Evolutionary conservation across 2,888 invertebrate genomes (phyloP), one percentile per base, ranked within the genome.

Genomic region (Labia minor): DNA sequence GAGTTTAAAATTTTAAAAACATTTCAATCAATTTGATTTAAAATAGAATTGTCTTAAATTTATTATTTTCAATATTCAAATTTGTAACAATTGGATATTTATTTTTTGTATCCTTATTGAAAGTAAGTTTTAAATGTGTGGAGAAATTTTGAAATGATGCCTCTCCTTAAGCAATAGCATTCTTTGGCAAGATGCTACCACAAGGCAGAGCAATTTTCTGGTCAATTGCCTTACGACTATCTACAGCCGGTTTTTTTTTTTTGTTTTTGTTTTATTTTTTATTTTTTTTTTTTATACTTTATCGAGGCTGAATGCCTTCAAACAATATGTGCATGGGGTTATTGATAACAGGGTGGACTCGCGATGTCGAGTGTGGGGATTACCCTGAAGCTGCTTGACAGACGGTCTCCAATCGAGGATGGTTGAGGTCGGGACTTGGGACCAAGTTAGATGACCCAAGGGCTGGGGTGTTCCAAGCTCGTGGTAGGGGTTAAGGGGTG

Each of bases 161-260:
- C 49, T 14, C 49, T 49, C 49, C 14, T 16, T 49, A 11, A 14
- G n/a, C 14, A 49, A 16, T 49, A 16, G n/a, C n/a, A 4, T 16
- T 49, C 3, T 3, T 3, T 49, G 16, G 49, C 49, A 49, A 49
- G 49, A 49, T 49, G 49, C 49, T 49, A 49, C 49, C 49, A 49
- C 49, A 33, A 33, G 33, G 33, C 33, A 49, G 49, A 49, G 49
- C 49, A 49, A 49, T 49, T 49, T 49, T 49, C 49, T 49, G 49
- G 49, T 49, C 49, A 49, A 49, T 49, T 49, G 49, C 49, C 49
- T 49, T 49, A 49, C 49, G 49, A 49, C 49, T 49, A 14, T 10
- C 49, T 49, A 33, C 33, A 33, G 11, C 6, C 33, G 33, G 6
- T 33, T 33, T 33, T 33, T 33, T 33, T 33, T 11, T 33, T n/a